Percentiles rank a stretch among this genome's conserved stretches.
These are phyloP conservation scores for Meiosimyza platycephala DNA, from an alignment of 2,888 invertebrate species.

Conservation along the genomic window DNA sequence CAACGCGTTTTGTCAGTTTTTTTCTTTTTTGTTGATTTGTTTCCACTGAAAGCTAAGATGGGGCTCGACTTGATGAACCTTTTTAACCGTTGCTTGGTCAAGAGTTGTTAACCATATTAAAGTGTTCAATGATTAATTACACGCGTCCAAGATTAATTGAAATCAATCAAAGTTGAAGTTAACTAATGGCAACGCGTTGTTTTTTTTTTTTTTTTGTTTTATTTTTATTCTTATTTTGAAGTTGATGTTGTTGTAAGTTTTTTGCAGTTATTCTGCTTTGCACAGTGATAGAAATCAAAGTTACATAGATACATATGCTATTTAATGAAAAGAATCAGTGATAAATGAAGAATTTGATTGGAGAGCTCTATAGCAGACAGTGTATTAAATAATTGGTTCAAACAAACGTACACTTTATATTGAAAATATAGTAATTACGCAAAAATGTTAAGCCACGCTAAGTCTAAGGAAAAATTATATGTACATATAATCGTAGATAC, in stretches of 20 bases:
- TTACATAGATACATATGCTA: slow-evolving; percentile 2
- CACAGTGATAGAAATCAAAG: slow-evolving; percentile 39
- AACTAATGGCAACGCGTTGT: slow-evolving; percentile 67
- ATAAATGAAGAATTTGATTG: slow-evolving; percentile 14
- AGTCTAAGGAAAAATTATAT: too few relatives aligned
- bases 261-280: neutral
- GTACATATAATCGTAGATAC: too few relatives aligned
- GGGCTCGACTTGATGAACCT: slow-evolving; percentile 56
- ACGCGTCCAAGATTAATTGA: slow-evolving; percentile 68
- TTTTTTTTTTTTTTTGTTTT: slow-evolving; percentile 46
- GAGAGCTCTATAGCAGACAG: slow-evolving; percentile 6
- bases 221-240: slow-evolving; percentile 29
- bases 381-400: neutral
- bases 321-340: slow-evolving; percentile 2
- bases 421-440: too few relatives aligned
- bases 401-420: too few relatives aligned
- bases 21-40: neutral
- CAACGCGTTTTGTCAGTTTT: slow-evolving; percentile 13
- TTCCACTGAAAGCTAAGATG: slow-evolving; percentile 3
- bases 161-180: slow-evolving; percentile 68
- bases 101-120: slow-evolving; percentile 67
- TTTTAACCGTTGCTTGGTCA: slow-evolving; percentile 65
- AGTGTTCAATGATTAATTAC: slow-evolving; percentile 68
- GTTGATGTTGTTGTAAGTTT: slow-evolving; percentile 10
- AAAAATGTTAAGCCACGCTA: too few relatives aligned